Base-by-base conservation (phyloP, 2,888 invertebrate genomes). In the Holacanthella duospinosa region DNA sequence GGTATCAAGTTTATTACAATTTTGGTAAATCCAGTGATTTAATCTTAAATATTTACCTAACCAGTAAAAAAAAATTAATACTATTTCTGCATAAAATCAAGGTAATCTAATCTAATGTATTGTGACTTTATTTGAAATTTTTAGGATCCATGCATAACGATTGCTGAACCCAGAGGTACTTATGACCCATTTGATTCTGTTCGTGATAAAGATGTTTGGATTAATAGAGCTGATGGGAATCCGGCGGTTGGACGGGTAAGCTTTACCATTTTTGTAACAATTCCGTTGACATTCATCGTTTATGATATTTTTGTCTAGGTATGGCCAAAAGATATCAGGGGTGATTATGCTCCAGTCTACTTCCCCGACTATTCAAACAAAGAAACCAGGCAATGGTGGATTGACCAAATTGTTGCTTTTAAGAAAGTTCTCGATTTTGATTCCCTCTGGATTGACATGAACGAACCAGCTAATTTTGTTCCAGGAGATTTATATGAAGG, bases 381-480 rank as follows among this genome's bases (percentile, higher is more conserved):
- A 44, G 88, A 76, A 86, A 87, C 1, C 83, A 89, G 62, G 0
- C 78, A 81, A 4, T 91, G 88, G 75, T 90, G 88, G 85, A 79
- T 82, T 19, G 80, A 82, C 62, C 85, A 88, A 84, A 79, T 89
- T 75, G 75, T 77, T 1, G 76, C 80, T n/a, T 82, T 87, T 74
- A 85, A 88, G 71, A 77, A 82, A 43, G 28, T 66, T 16, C 74
- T 77, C 62, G 78, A 89, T 59, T 89, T 84, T 73, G 92, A 92
- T 74, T 91, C 90, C 4, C 84, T 86, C 54, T 43, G 28, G 21
- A 55, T n/a, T 85, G 88, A 90, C 74, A 91, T 91, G 90, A 91
- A 91, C 77, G 91, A 91, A 75, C 89, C 89, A 0, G 86, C 89
- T 0, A 89, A 89, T 78, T 89, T 90, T 77, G 78, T 83, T 9